Evolutionary conservation across 2,797 vertebrate genomes (phyloP).

Genomic region (Melanotaenia parkinsoni): DNA sequence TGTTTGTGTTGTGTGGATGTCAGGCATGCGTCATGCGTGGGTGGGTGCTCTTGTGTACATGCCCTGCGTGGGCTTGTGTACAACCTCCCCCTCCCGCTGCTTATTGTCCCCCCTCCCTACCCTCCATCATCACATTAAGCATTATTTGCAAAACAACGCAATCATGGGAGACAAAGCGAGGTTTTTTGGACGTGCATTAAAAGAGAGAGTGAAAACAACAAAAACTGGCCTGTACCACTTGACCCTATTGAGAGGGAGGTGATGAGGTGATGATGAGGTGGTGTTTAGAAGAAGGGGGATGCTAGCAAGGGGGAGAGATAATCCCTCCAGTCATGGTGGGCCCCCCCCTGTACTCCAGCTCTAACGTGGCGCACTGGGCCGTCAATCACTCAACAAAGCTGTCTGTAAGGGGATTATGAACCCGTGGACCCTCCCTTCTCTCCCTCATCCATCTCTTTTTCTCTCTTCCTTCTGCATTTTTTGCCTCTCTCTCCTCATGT

Average conservation of each 20-base stretch:
- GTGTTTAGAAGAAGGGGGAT: constrained; percentile 38
- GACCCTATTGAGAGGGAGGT: constrained; percentile 67
- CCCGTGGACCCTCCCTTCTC: constrained; percentile 60
- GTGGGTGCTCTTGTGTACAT: constrained; percentile 59
- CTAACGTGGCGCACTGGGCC: constrained; percentile 75
- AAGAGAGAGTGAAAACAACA: constrained; percentile 72
- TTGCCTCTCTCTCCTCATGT: constrained; percentile 5
- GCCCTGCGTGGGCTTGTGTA: constrained; percentile 72
- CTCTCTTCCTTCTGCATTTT: constrained; percentile 18
- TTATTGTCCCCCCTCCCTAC: not conserved
- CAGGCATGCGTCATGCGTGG: constrained; percentile 71
- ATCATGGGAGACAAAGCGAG: constrained; percentile 67
- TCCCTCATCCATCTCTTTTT: constrained; percentile 30
- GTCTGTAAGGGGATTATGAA: constrained; percentile 83
- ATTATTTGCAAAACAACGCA: constrained; percentile 74
- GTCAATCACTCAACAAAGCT: constrained; percentile 87
- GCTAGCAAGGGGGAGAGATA: constrained; percentile 73
- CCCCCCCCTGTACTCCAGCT: constrained; percentile 51
- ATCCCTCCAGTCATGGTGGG: constrained; percentile 75
- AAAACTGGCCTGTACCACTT: constrained; percentile 82
- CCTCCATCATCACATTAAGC: constrained; percentile 53
- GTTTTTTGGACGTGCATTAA: constrained; percentile 55
- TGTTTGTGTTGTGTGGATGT: constrained; percentile 51
- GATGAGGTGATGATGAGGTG: constrained; percentile 54
- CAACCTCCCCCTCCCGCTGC: constrained; percentile 5